A percentile compares a stretch with the other conserved stretches of the same genome.
Evolutionary conservation across 2,113 vertebrate genomes (phyloP).

Genomic region (Nannospalax galili): DNA sequence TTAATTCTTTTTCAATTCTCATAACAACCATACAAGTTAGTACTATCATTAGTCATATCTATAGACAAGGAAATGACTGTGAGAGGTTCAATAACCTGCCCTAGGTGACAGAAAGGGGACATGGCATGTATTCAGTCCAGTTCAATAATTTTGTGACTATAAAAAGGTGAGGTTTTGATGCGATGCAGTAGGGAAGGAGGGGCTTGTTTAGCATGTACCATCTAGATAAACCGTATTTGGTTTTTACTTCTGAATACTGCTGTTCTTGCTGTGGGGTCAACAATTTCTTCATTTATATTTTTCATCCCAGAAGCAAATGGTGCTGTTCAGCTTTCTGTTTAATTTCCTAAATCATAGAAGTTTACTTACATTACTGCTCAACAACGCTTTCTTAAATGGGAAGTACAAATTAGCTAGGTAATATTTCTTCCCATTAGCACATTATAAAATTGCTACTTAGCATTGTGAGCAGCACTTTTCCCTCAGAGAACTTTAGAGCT

Average conservation of each 20-base stretch:
- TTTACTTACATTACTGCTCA: slow-evolving; percentile 31
- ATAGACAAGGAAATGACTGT: not conserved
- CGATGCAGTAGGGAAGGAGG: not conserved
- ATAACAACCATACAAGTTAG: not conserved
- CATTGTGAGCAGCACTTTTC: slow-evolving; percentile 25
- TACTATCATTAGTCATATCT: not conserved
- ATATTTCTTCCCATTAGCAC: slow-evolving; percentile 35
- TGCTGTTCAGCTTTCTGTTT: not conserved
- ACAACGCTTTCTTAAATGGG: not conserved
- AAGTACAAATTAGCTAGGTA: slow-evolving; percentile 11
- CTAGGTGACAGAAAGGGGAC: not conserved
- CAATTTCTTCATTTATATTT: not conserved
- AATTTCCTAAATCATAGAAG: not conserved
- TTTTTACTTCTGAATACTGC: not conserved
- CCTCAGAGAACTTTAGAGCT: not conserved
- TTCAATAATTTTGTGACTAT: not conserved
- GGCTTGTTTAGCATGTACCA: not conserved
- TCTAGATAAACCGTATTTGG: not conserved
- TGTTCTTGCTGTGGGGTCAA: not conserved
- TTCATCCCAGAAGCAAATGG: not conserved
- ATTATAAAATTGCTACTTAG: slow-evolving; percentile 41
- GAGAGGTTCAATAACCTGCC: not conserved
- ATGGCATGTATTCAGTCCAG: not conserved
- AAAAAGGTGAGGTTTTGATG: slow-evolving; percentile 16
- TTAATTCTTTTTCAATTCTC: not conserved